phyloP scores from a whole-genome alignment of 2,797 vertebrate genomes.

The Peromyscus melanophrys region DNA sequence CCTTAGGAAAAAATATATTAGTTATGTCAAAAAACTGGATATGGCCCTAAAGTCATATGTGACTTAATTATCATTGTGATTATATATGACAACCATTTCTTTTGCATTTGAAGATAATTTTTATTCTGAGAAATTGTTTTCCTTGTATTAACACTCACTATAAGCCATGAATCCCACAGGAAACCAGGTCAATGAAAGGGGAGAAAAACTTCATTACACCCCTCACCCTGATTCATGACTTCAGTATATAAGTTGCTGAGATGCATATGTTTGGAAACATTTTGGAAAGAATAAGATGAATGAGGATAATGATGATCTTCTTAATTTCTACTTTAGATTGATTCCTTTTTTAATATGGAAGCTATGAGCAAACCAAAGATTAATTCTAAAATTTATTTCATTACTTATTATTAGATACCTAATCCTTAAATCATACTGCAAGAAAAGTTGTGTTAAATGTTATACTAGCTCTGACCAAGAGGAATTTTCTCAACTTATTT shows the following conservation, averaged over 20 bases:
- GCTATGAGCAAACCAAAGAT: rapidly evolving
- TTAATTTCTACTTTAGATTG: neutral
- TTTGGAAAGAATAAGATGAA: neutral
- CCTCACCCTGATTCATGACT: neutral
- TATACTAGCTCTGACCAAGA: neutral
- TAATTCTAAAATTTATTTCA: neutral
- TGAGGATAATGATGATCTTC: neutral
- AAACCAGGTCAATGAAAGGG: neutral
- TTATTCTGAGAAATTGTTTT: neutral
- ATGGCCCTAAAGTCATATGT: too few species aligned
- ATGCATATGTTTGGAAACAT: neutral
- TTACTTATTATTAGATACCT: neutral
- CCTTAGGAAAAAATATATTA: too few species aligned
- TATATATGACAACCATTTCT: neutral
- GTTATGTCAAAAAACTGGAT: too few species aligned
- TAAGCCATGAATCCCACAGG: neutral
- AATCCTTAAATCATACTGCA: neutral
- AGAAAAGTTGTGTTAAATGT: neutral
- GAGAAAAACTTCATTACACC: neutral
- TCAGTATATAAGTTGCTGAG: neutral
- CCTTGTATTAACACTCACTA: neutral
- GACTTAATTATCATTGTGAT: too few species aligned
- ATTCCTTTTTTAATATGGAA: neutral
- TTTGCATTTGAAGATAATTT: neutral
- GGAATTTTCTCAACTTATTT: neutral